Conservation (phyloP, 2,797 vertebrate species). For the Nannoperca obscura region DNA sequence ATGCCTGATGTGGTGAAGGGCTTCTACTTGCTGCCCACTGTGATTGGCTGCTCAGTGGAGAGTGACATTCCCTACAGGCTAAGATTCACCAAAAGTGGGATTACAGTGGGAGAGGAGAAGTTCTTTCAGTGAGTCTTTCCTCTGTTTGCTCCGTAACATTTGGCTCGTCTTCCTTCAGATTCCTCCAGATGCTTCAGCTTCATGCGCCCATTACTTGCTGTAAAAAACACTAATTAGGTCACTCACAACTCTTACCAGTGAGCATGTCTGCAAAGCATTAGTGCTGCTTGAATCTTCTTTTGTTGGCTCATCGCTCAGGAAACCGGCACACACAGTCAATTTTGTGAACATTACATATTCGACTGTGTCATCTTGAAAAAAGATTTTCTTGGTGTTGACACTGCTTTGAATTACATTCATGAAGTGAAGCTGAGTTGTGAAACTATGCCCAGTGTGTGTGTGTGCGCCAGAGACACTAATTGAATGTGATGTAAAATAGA, state of each 20-base stretch:
- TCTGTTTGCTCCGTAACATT: slow-evolving; percentile 34
- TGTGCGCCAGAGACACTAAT: slow-evolving; percentile 26
- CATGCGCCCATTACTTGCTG: slow-evolving; percentile 42
- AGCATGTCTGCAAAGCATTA: slow-evolving; percentile 64
- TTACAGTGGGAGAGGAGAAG: slow-evolving; percentile 85
- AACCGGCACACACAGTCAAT: slow-evolving; percentile 50
- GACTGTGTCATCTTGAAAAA: slow-evolving; percentile 68
- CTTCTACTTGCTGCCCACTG: slow-evolving; percentile 84
- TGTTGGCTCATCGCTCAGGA: slow-evolving; percentile 69
- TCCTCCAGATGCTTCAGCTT: slow-evolving; percentile 36
- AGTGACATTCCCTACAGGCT: slow-evolving; percentile 91
- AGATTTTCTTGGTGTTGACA: slow-evolving; percentile 31
- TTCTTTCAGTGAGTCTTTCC: slow-evolving; percentile 86
- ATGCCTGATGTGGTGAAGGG: slow-evolving; percentile 88
- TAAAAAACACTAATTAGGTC: slow-evolving; percentile 60
- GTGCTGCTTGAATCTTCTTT: slow-evolving; percentile 43
- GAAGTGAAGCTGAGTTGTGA: slow-evolving; percentile 55
- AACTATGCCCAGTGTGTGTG: slow-evolving; percentile 45
- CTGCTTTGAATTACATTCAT: slow-evolving; percentile 72
- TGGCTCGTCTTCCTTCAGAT: slow-evolving; percentile 12
- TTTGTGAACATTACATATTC: slow-evolving; percentile 67
- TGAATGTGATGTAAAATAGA: slow-evolving; percentile 48
- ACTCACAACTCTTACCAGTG: slow-evolving; percentile 35
- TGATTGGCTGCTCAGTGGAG: slow-evolving; percentile 88
- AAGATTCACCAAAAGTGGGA: slow-evolving; percentile 85